phyloP scores from a whole-genome alignment of 2,888 invertebrate species.

The Odontothrips loti region DNA sequence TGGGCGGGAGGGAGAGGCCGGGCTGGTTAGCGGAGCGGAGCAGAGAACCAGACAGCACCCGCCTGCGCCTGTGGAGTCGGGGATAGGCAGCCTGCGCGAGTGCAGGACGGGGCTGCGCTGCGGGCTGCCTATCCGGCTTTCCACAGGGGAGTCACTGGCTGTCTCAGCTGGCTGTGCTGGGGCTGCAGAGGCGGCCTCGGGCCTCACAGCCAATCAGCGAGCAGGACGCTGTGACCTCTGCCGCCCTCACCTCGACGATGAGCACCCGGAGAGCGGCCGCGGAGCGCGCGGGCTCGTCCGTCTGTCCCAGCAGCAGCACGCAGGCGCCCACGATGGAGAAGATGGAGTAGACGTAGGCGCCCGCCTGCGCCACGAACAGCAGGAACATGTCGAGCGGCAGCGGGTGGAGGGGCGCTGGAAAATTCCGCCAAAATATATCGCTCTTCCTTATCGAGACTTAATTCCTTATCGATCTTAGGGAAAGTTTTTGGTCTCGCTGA shows the following conservation, averaged over 20 bases:
- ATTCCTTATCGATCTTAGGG: too few species aligned
- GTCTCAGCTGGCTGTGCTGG: too few species aligned
- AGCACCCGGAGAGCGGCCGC: background rate
- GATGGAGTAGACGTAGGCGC: constrained; percentile 82
- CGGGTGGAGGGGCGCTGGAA: background rate
- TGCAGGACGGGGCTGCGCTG: too few species aligned
- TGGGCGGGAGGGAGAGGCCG: background rate
- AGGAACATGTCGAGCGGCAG: constrained; percentile 66
- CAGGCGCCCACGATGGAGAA: constrained; percentile 79
- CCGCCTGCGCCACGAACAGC: constrained; percentile 79
- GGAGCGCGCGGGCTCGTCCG: background rate
- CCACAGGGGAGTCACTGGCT: too few species aligned
- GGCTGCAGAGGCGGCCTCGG: too few species aligned
- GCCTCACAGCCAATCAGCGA: too few species aligned
- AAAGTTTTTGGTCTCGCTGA: background rate
- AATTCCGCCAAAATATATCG: background rate
- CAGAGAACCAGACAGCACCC: background rate
- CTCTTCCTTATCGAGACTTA: too few species aligned
- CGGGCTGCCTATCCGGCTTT: too few species aligned
- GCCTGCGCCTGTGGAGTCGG: background rate
- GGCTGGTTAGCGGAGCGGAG: too few species aligned
- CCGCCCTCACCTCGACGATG: background rate
- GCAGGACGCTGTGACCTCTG: too few species aligned
- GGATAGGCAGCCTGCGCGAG: background rate
- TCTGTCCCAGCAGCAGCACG: constrained; percentile 52